Evolutionary conservation across 2,113 vertebrate genomes (phyloP), one percentile per base, ranked within the genome.

Genomic region (Indri indri): DNA sequence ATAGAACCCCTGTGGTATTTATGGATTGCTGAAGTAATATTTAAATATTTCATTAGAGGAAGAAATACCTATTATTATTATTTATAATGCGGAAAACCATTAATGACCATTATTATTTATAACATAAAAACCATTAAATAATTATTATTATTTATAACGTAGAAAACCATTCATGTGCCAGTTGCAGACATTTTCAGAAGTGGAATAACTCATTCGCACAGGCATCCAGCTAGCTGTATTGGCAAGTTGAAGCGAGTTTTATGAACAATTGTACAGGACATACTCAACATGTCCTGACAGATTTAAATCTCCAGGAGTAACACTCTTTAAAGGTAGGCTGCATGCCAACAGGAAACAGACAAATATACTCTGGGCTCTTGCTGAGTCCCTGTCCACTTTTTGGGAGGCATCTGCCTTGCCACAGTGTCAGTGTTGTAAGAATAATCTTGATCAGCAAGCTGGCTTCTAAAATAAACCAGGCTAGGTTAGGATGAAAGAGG

Each of bases 231-330:
- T 80, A 47, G 77, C 52, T 68, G 10, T 37, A 45, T 71, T 40
- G 81, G 79, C 95, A 96, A 93, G 96, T 91, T 79, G 70, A 8
- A 32, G 87, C 96, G 95, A 65, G 94, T 91, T 65, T 83, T 47
- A 74, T 65, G 77, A 93, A 80, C 91, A 90, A 66, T 66, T 63
- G 42, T 5, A 8, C 42, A 84, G 88, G 91, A 59, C 91, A 76
- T 88, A 82, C 52, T 94, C 84, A 77, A 57, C 95, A 30, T 82
- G 89, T 96, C 57, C 88, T 66, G 89, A 91, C 86, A 73, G 71
- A 90, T 94, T 71, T 63, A 77, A 92, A 68, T 71, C 65, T 80
- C 79, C 45, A 90, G 74, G 42, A 94, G 63, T 63, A 92, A 86
- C 52, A 54, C 34, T 94, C 66, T 84, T 88, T 91, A 96, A 81